These are phyloP conservation scores for Nasonovia ribisnigri DNA, from an alignment of 2,888 invertebrate genomes.

Conservation along the genomic window DNA sequence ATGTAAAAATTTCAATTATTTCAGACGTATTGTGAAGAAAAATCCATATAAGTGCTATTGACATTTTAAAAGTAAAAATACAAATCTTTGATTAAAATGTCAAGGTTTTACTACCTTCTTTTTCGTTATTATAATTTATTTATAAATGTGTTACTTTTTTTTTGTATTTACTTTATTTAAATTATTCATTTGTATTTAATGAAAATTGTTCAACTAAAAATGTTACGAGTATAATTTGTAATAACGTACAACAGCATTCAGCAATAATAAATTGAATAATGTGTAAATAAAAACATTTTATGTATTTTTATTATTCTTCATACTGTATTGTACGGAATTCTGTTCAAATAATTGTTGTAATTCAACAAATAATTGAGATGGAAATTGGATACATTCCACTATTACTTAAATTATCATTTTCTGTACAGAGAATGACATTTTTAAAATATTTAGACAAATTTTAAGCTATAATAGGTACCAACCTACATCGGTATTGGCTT, in stretches of 20 bases:
- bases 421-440: neutral
- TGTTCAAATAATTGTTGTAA: neutral
- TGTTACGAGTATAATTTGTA: neutral
- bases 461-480: too few relatives aligned
- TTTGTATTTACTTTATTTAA: neutral
- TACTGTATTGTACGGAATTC: neutral
- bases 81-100: neutral
- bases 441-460: too few relatives aligned
- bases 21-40: neutral
- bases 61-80: neutral
- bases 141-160: neutral
- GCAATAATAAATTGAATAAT: neutral
- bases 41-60: neutral
- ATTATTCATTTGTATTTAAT: neutral
- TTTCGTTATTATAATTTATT: neutral
- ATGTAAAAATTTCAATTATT: neutral
- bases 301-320: neutral
- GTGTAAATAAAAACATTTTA: neutral
- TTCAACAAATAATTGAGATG: neutral
- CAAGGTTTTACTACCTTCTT: neutral
- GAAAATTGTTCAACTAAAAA: neutral
- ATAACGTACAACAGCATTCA: neutral
- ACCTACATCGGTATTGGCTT: too few relatives aligned
- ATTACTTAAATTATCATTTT: neutral
- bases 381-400: neutral